Base-by-base conservation (phyloP, 2,797 vertebrate genomes). In the Hyperoplus immaculatus region DNA sequence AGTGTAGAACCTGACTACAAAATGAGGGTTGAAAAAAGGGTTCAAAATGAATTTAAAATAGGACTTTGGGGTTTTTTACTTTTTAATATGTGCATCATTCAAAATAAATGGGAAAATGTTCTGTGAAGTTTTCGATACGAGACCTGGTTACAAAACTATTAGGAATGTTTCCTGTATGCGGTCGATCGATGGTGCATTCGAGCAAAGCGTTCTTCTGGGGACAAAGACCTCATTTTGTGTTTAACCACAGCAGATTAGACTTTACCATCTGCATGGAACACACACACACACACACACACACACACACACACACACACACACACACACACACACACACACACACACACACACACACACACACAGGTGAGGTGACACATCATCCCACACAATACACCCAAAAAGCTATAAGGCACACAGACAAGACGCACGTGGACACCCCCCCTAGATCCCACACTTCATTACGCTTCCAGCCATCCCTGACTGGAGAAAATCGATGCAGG, bases 391-490 rank as follows among this genome's bases (percentile, higher is more conserved):
- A 72, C 77, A 77, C 89, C 87, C 89, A 83, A 69, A 88, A 88
- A 81, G 86, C 89, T 90, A 85, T 90, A 88, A 89, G 87, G 81
- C 51, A 46, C 51, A 46, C 83, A 85, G 88, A 92, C 87, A 78
- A 87, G 84, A 29, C 67, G 65, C 76, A 83, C 60, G 74, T 65
- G 68, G 87, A 91, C 85, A 89, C 89, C 90, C 90, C 90, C 91
- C 90, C 91, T 63, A 89, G 89, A 94, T 94, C 92, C 91, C 93
- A 92, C 92, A 91, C 93, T 93, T 93, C 92, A 94, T 94, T 94
- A 94, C 90, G 0, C 59, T 42, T 82, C 84, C 91, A 89, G 91
- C 90, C 92, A 92, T 90, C 91, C 92, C 86, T 91, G 90, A 92
- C 93, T 81, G 83, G 87, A 93, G 90, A 86, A 91, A 94, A 94